A percentile compares a stretch with the other conserved stretches of the same genome.
phyloP scores from a whole-genome alignment of 2,113 vertebrate genomes.

The Misgurnus anguillicaudatus region DNA sequence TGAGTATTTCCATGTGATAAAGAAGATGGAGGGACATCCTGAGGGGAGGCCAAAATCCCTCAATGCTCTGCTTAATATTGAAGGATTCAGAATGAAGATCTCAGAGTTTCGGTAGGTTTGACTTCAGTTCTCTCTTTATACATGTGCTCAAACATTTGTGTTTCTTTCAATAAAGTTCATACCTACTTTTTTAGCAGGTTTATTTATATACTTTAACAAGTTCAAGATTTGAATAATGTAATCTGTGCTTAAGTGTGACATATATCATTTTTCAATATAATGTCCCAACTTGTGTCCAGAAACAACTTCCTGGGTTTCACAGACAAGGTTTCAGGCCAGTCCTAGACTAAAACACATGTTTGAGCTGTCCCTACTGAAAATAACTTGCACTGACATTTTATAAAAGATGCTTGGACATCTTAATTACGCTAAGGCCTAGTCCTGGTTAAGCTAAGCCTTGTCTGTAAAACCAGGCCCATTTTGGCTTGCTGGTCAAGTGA shows the following conservation, averaged over 20 bases:
- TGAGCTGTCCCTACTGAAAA: no score
- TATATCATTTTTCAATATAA: not conserved
- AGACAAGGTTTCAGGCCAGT: no score
- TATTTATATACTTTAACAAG: not conserved
- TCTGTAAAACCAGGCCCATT: no score
- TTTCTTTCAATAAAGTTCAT: not conserved
- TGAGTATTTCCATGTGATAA: constrained; percentile 24
- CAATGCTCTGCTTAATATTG: constrained; percentile 41
- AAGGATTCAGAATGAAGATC: not conserved
- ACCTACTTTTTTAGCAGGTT: not conserved
- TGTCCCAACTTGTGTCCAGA: no score
- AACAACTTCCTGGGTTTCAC: no score
- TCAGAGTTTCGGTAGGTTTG: not conserved
- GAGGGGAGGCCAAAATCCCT: constrained; percentile 1
- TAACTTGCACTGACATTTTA: no score
- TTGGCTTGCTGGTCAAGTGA: no score
- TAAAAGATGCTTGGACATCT: no score
- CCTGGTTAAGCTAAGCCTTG: no score
- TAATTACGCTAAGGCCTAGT: no score
- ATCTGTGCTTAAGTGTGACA: not conserved
- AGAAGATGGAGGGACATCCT: constrained; percentile 6
- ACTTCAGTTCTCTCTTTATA: not conserved
- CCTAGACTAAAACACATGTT: no score
- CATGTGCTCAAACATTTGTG: not conserved
- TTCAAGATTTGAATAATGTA: not conserved